These are phyloP conservation scores for Parochlus steinenii DNA, from an alignment of 2,888 invertebrate species.

Conservation along the genomic window DNA sequence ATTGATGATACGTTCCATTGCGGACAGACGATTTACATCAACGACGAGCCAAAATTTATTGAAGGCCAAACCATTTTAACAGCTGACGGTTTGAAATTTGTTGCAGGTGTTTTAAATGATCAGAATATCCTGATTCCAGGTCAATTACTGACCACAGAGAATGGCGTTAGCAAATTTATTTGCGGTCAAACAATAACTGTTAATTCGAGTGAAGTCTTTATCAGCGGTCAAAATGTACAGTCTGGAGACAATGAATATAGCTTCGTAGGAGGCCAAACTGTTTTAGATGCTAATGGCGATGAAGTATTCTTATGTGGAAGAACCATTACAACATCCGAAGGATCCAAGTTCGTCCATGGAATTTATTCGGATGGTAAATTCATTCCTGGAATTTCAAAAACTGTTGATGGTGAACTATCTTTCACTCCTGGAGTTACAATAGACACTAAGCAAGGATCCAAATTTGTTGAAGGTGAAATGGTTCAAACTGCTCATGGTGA, in stretches of 20 bases:
- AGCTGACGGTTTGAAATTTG: slow-evolving; percentile 42
- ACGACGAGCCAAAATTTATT: slow-evolving; percentile 38
- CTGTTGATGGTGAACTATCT: slow-evolving; percentile 28
- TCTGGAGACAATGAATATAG: slow-evolving; percentile 37
- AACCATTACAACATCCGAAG: slow-evolving; percentile 42
- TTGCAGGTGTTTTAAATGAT: slow-evolving; percentile 39
- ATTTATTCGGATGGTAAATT: slow-evolving; percentile 40
- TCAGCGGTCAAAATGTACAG: slow-evolving; percentile 44
- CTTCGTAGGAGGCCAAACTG: slow-evolving; percentile 46
- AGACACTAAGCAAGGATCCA: slow-evolving; percentile 42
- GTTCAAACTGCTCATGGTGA: slow-evolving; percentile 39
- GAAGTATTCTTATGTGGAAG: slow-evolving; percentile 45
- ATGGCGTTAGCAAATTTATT: slow-evolving; percentile 36
- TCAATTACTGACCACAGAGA: slow-evolving; percentile 37
- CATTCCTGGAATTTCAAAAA: slow-evolving; percentile 40
- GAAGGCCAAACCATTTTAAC: slow-evolving; percentile 45
- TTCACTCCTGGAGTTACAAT: slow-evolving; percentile 46
- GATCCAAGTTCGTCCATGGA: slow-evolving; percentile 46
- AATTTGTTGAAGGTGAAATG: slow-evolving; percentile 49
- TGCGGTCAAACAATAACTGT: slow-evolving; percentile 44
- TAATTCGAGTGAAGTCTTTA: slow-evolving; percentile 41
- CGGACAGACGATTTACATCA: slow-evolving; percentile 43
- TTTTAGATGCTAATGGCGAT: slow-evolving; percentile 36
- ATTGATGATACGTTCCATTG: slow-evolving; percentile 43
- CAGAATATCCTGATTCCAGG: slow-evolving; percentile 41